phyloP scores from a whole-genome alignment of 2,888 invertebrate genomes.

The Arrhopalites spinosus region DNA sequence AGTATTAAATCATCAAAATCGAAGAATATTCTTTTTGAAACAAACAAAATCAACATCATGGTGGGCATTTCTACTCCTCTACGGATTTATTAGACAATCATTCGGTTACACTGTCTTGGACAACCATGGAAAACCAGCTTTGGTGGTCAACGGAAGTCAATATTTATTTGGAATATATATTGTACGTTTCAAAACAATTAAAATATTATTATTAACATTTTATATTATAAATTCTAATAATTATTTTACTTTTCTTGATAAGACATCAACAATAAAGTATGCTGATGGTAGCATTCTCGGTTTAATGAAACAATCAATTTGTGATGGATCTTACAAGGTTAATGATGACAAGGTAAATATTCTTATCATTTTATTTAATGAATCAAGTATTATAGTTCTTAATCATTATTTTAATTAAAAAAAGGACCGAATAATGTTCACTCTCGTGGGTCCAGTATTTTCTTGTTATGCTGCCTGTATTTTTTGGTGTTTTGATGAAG shows the following conservation, averaged over 20 bases:
- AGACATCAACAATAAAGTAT: slow-evolving; percentile 15
- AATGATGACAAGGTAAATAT: background rate
- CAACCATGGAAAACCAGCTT: slow-evolving; percentile 12
- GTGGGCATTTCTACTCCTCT: slow-evolving; percentile 1
- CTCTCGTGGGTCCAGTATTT: slow-evolving; percentile 29
- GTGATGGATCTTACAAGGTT: slow-evolving; percentile 21
- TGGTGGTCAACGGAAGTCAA: slow-evolving; percentile 19
- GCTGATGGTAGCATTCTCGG: slow-evolving; percentile 9
- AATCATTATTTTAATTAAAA: too few relatives aligned
- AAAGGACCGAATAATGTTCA: slow-evolving; percentile 15
- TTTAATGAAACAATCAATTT: slow-evolving; percentile 9
- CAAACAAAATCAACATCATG: slow-evolving; percentile 9
- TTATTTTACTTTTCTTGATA: too few relatives aligned
- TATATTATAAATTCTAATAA: too few relatives aligned
- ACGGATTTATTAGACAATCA: slow-evolving; percentile 18
- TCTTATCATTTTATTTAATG: too few relatives aligned
- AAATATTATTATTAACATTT: too few relatives aligned
- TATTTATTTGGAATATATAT: slow-evolving; percentile 16
- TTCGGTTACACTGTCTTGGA: slow-evolving; percentile 21
- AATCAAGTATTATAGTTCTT: too few relatives aligned
- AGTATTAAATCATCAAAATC: slow-evolving; percentile 6
- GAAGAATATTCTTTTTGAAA: slow-evolving; percentile 17
- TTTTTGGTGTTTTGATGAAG: slow-evolving; percentile 31
- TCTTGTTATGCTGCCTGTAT: slow-evolving; percentile 32
- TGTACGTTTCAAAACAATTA: slow-evolving; percentile 5